phyloP scores from a whole-genome alignment of 2,797 vertebrate species.

The Sebastes dallii region DNA sequence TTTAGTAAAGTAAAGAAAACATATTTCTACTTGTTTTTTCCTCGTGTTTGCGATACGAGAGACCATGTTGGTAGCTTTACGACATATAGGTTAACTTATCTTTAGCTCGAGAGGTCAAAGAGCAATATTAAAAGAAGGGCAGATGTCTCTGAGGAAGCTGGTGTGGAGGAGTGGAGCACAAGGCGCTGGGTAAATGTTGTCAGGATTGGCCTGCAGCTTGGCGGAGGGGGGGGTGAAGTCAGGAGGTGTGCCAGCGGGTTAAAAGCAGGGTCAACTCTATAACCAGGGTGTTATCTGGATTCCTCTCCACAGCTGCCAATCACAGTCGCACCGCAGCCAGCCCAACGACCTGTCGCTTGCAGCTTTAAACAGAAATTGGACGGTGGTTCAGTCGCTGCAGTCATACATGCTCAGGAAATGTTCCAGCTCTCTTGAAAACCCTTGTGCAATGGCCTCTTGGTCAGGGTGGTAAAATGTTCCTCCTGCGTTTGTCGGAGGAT shows the following conservation, averaged over 20 bases:
- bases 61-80: constrained; percentile 9
- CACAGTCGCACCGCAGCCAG: constrained; percentile 23
- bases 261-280: constrained; percentile 61
- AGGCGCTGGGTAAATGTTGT: constrained; percentile 56
- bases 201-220: constrained; percentile 20
- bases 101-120: constrained; percentile 65
- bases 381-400: constrained; percentile 16
- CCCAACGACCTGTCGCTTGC: constrained; percentile 18
- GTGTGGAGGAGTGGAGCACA: constrained; percentile 25
- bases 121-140: constrained; percentile 51
- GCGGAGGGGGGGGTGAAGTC: constrained; percentile 30
- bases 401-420: constrained; percentile 58
- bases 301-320: constrained; percentile 61
- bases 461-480: constrained; percentile 67
- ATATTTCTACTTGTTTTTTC: background rate
- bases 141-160: constrained; percentile 44
- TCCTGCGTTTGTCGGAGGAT: constrained; percentile 64
- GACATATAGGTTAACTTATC: constrained; percentile 65
- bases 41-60: background rate
- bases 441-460: constrained; percentile 58
- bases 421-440: constrained; percentile 35
- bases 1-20: background rate
- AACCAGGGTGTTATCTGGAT: constrained; percentile 57
- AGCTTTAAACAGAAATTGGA: constrained; percentile 15
- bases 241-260: constrained; percentile 59